Conservation (phyloP, 2,113 vertebrate genomes). For the Heloderma charlesbogerti region DNA sequence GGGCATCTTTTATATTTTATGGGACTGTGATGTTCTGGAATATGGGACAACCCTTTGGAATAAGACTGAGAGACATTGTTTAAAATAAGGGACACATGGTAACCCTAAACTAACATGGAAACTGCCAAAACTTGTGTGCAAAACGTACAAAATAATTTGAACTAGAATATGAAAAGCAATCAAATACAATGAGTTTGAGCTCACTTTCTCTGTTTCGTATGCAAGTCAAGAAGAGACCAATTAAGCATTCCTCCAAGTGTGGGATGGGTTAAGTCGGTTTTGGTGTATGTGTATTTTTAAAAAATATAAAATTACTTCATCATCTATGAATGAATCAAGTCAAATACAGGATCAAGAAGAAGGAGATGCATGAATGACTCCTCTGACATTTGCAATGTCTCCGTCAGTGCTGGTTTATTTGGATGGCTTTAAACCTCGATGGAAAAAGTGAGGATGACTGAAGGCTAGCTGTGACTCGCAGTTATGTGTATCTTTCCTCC, state of each 20-base stretch:
- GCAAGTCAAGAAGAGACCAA: conserved; percentile 37
- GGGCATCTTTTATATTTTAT: background rate
- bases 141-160: background rate
- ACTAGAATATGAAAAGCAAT: conserved; percentile 27
- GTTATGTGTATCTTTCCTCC: conserved; percentile 21
- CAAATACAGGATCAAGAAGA: conserved; percentile 65
- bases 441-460: conserved; percentile 69
- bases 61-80: background rate
- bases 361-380: conserved; percentile 72
- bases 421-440: conserved; percentile 70
- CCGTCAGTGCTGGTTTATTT: conserved; percentile 68
- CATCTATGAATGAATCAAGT: conserved; percentile 67
- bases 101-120: conserved; percentile 7
- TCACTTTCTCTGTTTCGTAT: conserved; percentile 51
- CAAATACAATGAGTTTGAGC: conserved; percentile 44
- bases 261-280: conserved; percentile 48
- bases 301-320: conserved; percentile 72
- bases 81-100: background rate
- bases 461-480: conserved; percentile 27
- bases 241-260: conserved; percentile 62
- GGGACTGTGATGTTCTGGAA: background rate
- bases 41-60: background rate
- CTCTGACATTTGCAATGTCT: conserved; percentile 71
- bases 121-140: background rate
- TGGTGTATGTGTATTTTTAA: conserved; percentile 50